A percentile compares a stretch with the other conserved stretches of the same genome.
phyloP scores from a whole-genome alignment of 2,888 invertebrate genomes.

The Chalcis sispes region DNA sequence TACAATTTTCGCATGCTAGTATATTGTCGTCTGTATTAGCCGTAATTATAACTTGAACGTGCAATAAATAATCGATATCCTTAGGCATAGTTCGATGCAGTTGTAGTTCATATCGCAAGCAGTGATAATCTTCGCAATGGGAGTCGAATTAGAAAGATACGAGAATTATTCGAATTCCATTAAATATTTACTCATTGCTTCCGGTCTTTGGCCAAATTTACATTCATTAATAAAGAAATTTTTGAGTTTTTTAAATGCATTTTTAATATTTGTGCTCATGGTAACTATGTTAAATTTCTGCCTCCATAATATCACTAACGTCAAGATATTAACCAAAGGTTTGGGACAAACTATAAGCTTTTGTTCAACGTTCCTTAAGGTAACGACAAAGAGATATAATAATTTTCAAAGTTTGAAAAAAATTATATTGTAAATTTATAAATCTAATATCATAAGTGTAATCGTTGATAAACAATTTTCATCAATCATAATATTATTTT shows the following conservation, averaged over 20 bases:
- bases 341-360: conserved; percentile 7
- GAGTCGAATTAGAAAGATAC: neutral
- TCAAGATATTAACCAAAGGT: conserved; percentile 19
- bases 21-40: too few relatives aligned
- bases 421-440: neutral
- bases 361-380: conserved; percentile 12
- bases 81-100: too few relatives aligned
- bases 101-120: too few relatives aligned
- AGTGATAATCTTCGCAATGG: neutral
- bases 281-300: neutral
- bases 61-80: too few relatives aligned
- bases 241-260: neutral
- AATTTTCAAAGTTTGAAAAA: neutral
- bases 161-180: neutral
- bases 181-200: neutral
- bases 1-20: too few relatives aligned
- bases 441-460: neutral
- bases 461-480: neutral
- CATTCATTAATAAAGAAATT: neutral
- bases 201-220: conserved; percentile 3
- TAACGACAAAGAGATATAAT: neutral
- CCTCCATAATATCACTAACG: conserved; percentile 7
- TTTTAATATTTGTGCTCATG: neutral
- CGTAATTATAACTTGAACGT: too few relatives aligned
- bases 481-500: neutral